Evolutionary conservation across 2,888 invertebrate genomes (phyloP).

Genomic region (Lasioglossum villosulum): DNA sequence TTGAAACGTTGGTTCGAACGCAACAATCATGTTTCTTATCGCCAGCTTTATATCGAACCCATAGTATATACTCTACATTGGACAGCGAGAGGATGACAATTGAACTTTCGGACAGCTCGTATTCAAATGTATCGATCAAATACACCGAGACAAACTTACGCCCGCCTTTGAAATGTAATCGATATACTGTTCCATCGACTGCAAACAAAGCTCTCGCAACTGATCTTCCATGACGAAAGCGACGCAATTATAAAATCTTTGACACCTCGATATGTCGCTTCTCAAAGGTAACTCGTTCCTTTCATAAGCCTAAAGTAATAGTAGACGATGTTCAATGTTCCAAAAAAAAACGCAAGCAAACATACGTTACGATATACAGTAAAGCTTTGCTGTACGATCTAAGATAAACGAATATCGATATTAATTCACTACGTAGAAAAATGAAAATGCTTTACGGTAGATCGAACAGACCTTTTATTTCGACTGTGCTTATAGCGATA

Average conservation of each 20-base stretch:
- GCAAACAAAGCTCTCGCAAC: constrained; percentile 92
- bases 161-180: constrained; percentile 85
- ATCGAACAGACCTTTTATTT: neutral
- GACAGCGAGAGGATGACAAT: neutral
- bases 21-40: constrained; percentile 87
- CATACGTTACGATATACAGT: too few relatives aligned
- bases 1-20: constrained; percentile 91
- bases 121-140: neutral
- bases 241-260: constrained; percentile 93
- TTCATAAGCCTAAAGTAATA: constrained; percentile 86
- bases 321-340: neutral
- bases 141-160: constrained; percentile 20
- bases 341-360: neutral
- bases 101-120: neutral
- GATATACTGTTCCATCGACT: constrained; percentile 92
- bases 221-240: constrained; percentile 95
- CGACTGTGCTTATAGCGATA: neutral
- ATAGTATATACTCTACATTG: constrained; percentile 87
- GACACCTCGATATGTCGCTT: constrained; percentile 88
- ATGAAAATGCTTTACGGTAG: neutral
- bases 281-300: constrained; percentile 89
- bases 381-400: too few relatives aligned
- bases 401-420: too few relatives aligned
- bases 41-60: constrained; percentile 89
- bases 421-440: neutral